These are phyloP conservation scores for Pagrus major DNA, from an alignment of 2,113 vertebrate genomes.

Conservation along the genomic window DNA sequence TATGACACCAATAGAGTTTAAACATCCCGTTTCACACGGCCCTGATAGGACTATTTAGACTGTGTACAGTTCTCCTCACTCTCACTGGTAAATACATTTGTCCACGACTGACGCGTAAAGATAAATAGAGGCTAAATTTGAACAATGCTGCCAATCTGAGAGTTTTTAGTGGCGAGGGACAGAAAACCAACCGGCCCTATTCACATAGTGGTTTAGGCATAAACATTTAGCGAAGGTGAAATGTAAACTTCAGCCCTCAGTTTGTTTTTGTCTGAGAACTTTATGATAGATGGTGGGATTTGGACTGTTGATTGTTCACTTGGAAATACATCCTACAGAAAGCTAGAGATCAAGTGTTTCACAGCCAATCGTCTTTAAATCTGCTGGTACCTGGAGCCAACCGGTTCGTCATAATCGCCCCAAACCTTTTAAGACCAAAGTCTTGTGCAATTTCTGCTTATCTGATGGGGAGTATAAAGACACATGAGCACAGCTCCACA, in stretches of 20 bases:
- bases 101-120: slow-evolving; percentile 54
- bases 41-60: slow-evolving; percentile 69
- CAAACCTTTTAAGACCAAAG: slow-evolving; percentile 41
- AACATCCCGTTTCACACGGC: slow-evolving; percentile 80
- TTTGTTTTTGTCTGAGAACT: slow-evolving; percentile 19
- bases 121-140: slow-evolving; percentile 71
- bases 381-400: slow-evolving; percentile 19
- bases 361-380: slow-evolving; percentile 5
- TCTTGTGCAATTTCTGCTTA: slow-evolving; percentile 50
- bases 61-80: slow-evolving; percentile 45
- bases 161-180: slow-evolving; percentile 7
- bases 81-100: slow-evolving; percentile 74
- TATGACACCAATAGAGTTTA: slow-evolving; percentile 71
- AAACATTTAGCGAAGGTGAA: slow-evolving; percentile 47
- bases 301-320: slow-evolving; percentile 1
- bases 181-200: slow-evolving; percentile 21
- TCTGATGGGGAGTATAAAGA: slow-evolving; percentile 45
- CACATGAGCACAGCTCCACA: slow-evolving; percentile 28
- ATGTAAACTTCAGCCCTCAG: slow-evolving; percentile 18
- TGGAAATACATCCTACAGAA: slow-evolving; percentile 12
- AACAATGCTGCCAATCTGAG: slow-evolving; percentile 56
- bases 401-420: slow-evolving; percentile 25
- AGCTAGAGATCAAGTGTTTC: slow-evolving; percentile 2
- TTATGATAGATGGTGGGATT: slow-evolving; percentile 26
- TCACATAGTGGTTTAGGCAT: slow-evolving; percentile 26